A percentile compares a stretch with the other conserved stretches of the same genome.
These are phyloP conservation scores for Acronicta aceris DNA, from an alignment of 2,888 invertebrate species.

Conservation along the genomic window DNA sequence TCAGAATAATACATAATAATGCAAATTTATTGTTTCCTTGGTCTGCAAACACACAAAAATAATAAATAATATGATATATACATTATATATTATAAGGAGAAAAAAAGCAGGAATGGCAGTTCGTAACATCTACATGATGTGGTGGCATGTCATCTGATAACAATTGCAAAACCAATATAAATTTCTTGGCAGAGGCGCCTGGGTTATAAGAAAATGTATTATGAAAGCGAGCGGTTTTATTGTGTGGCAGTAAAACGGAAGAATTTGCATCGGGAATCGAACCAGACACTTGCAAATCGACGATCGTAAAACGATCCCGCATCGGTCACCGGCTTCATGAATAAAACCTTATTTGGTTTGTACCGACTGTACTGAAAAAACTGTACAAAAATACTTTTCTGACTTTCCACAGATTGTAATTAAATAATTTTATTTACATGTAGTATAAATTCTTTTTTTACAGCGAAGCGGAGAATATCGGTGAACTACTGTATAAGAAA, in stretches of 20 bases:
- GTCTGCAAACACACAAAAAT: background rate
- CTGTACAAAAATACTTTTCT: constrained; percentile 25
- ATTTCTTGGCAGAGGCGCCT: constrained; percentile 65
- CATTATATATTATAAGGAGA: constrained; percentile 5
- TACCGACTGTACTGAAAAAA: constrained; percentile 33
- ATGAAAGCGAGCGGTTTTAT: constrained; percentile 78
- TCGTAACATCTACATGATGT: constrained; percentile 54
- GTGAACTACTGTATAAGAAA: constrained; percentile 35
- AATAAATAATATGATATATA: background rate
- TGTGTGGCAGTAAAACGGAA: constrained; percentile 76
- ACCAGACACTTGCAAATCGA: constrained; percentile 80
- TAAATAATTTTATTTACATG: constrained; percentile 25
- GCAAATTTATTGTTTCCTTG: background rate
- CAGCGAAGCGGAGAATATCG: constrained; percentile 19
- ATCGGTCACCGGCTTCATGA: constrained; percentile 77
- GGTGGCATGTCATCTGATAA: constrained; percentile 66
- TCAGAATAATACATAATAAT: background rate
- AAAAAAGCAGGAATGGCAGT: constrained; percentile 20
- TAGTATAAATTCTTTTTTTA: constrained; percentile 28
- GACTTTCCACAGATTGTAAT: constrained; percentile 12
- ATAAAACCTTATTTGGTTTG: constrained; percentile 69
- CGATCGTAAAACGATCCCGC: constrained; percentile 82
- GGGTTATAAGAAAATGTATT: constrained; percentile 75
- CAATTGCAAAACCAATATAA: constrained; percentile 70
- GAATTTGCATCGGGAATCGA: constrained; percentile 82